These are phyloP conservation scores for Mus caroli DNA, from an alignment of 2,797 vertebrate species.

Conservation along the genomic window DNA sequence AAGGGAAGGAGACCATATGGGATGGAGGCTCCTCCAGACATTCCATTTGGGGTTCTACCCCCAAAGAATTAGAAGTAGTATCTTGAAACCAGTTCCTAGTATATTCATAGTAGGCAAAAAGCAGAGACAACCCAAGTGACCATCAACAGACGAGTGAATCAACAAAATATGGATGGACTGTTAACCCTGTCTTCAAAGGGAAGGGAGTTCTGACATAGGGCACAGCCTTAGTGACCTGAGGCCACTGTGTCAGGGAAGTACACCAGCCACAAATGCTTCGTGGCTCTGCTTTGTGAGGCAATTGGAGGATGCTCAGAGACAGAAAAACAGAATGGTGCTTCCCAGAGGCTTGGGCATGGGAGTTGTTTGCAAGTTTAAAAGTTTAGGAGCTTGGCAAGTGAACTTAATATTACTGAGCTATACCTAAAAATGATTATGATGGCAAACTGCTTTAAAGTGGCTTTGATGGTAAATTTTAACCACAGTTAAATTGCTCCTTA, in stretches of 20 bases:
- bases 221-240: neutral
- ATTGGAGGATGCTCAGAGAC: neutral
- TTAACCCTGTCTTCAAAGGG: neutral
- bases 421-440: neutral
- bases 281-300: neutral
- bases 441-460: neutral
- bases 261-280: neutral
- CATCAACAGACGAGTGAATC: neutral
- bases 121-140: neutral
- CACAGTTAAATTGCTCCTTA: neutral
- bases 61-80: neutral
- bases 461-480: neutral
- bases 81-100: neutral
- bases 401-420: neutral
- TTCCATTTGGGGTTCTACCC: neutral
- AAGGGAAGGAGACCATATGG: no score
- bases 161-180: neutral
- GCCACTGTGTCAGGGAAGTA: conserved; percentile 4
- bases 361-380: neutral
- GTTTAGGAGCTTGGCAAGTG: neutral
- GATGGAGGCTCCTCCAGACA: neutral
- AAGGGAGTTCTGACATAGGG: neutral
- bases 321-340: neutral
- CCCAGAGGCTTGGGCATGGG: neutral
- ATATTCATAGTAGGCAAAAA: neutral